phyloP scores from a whole-genome alignment of 2,113 vertebrate species.

The Podarcis muralis region DNA sequence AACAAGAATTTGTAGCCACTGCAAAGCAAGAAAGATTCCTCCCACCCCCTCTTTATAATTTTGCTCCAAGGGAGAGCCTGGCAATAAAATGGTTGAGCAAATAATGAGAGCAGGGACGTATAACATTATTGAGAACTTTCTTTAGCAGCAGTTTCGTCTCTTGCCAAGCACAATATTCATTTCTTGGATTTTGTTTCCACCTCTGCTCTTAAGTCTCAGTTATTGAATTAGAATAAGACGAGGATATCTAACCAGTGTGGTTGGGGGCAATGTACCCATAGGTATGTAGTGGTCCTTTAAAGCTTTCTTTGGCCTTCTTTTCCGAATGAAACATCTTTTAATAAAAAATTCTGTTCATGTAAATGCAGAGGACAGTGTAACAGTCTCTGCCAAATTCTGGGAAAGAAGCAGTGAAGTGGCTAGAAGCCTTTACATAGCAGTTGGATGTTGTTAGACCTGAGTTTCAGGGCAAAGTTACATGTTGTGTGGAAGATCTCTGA shows the following conservation, averaged over 20 bases:
- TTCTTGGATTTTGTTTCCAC: background rate
- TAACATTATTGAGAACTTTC: slow-evolving; percentile 32
- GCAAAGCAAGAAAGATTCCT: slow-evolving; percentile 6
- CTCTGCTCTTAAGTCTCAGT: background rate
- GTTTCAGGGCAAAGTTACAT: background rate
- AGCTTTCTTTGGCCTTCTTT: slow-evolving; percentile 34
- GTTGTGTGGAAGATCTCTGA: background rate
- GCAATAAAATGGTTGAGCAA: background rate
- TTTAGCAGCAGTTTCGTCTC: slow-evolving; percentile 18
- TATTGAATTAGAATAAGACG: background rate
- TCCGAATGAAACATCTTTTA: slow-evolving; percentile 23
- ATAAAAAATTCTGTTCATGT: slow-evolving; percentile 5
- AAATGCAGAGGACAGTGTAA: background rate
- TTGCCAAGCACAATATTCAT: slow-evolving; percentile 2
- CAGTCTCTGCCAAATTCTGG: background rate
- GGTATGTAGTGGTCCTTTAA: background rate
- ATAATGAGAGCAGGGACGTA: background rate
- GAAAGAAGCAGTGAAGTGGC: background rate
- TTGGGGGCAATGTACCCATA: accelerated
- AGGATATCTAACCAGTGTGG: background rate
- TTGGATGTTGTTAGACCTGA: background rate
- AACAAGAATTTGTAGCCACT: background rate
- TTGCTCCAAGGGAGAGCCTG: background rate
- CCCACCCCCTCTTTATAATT: accelerated
- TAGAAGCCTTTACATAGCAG: background rate